phyloP scores from a whole-genome alignment of 2,888 invertebrate genomes.

The Nipponacmea schrenckii region DNA sequence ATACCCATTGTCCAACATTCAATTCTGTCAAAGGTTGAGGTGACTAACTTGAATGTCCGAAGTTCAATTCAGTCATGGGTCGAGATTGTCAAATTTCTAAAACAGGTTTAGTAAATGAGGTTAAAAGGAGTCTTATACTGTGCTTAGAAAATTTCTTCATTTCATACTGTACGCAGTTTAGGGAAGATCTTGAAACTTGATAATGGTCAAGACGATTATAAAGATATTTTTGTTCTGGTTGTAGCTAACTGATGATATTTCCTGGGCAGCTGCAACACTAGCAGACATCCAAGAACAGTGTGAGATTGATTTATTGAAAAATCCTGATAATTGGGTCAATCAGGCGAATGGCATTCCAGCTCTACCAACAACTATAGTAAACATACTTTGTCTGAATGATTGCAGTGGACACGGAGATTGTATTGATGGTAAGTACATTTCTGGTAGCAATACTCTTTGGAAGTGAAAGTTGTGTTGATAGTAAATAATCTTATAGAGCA shows the following conservation, averaged over 20 bases:
- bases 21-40: too few species aligned
- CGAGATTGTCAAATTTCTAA: neutral
- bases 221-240: neutral
- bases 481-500: too few species aligned
- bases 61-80: neutral
- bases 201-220: too few species aligned
- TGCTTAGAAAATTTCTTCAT: neutral
- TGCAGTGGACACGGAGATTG: conserved; percentile 44
- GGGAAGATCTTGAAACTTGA: neutral
- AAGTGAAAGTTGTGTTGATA: too few species aligned
- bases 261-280: conserved; percentile 23
- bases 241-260: conserved; percentile 23
- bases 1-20: too few species aligned
- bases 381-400: conserved; percentile 41
- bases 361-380: conserved; percentile 23
- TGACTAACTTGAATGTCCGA: too few species aligned
- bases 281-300: conserved; percentile 29
- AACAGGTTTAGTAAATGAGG: too few species aligned
- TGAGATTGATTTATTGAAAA: conserved; percentile 12
- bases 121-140: too few species aligned
- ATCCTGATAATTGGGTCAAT: conserved; percentile 26
- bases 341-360: conserved; percentile 21
- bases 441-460: neutral
- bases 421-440: conserved; percentile 33
- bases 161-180: neutral